Percentiles rank a stretch among this genome's conserved stretches.
Conservation (phyloP, 1,140 invertebrate genomes). For the Drosophila subpulchrella region DNA sequence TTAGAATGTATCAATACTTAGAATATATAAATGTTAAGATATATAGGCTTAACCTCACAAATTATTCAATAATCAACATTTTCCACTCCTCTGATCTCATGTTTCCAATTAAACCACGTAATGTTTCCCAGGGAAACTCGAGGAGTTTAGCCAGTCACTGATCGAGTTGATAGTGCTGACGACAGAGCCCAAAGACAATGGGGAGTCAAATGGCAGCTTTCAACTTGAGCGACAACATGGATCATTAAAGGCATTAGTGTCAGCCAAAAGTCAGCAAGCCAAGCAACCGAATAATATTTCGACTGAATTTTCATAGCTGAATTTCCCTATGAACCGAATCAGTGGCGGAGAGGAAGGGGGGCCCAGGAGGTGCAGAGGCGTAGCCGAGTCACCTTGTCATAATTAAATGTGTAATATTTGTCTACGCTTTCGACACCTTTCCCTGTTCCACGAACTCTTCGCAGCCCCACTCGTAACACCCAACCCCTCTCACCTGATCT, state of each 20-base stretch:
- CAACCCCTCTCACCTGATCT: no score
- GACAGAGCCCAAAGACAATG: slow-evolving; percentile 35
- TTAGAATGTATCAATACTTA: no score
- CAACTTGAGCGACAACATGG: slow-evolving; percentile 46
- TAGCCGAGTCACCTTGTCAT: slow-evolving; percentile 57
- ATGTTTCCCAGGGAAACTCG: slow-evolving; percentile 25
- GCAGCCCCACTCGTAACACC: background rate
- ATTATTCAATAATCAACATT: slow-evolving; percentile 12
- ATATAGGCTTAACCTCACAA: background rate
- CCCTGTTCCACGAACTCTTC: slow-evolving; percentile 23
- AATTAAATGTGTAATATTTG: slow-evolving; percentile 80
- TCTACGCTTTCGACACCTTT: slow-evolving; percentile 71
- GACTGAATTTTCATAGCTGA: slow-evolving; percentile 35
- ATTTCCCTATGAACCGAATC: slow-evolving; percentile 37
- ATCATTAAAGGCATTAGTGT: slow-evolving; percentile 55
- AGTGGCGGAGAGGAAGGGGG: background rate
- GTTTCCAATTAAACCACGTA: slow-evolving; percentile 20
- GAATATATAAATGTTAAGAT: no score
- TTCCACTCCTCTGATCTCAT: slow-evolving; percentile 16
- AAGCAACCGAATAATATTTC: slow-evolving; percentile 38
- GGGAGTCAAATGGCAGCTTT: slow-evolving; percentile 43
- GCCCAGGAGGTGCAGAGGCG: slow-evolving; percentile 16
- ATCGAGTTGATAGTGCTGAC: slow-evolving; percentile 21
- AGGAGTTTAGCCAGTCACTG: slow-evolving; percentile 34
- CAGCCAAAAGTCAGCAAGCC: slow-evolving; percentile 40